Base-by-base conservation (phyloP, 2,113 vertebrate genomes). In the Nansenia antarctica region DNA sequence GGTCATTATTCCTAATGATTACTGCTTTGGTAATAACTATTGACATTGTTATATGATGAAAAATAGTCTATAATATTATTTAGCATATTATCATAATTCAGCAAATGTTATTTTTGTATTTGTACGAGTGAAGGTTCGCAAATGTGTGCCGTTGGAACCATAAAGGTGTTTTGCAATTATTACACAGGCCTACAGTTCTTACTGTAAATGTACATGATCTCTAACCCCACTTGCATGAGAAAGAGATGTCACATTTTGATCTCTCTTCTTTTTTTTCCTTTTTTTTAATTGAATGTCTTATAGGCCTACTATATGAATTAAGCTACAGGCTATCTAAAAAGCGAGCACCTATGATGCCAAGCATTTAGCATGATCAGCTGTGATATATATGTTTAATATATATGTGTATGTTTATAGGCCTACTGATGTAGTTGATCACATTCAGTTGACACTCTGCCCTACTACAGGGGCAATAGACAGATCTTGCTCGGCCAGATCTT, bases 401-500 rank as follows among this genome's bases (percentile, higher is more conserved):
- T n/a, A n/a, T n/a, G n/a, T n/a, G n/a, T n/a, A n/a, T n/a, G n/a
- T n/a, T n/a, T n/a, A n/a, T n/a, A n/a, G n/a, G n/a, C n/a, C n/a
- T n/a, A n/a, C n/a, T n/a, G n/a, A n/a, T n/a, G 45, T 49, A 49
- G 39, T 42, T 49, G 45, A 20, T 49, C 20, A 49, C 45, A 49
- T 49, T 20, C 6, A n/a, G 18, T 49, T 49, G n/a, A n/a, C n/a
- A n/a, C n/a, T n/a, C n/a, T n/a, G n/a, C 18, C 45, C 45, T 49
- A 22, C n/a, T 49, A 8, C 29, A 15, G 78, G n/a, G 57, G 72
- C 79, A n/a, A n/a, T n/a, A n/a, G n/a, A n/a, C n/a, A n/a, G n/a
- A n/a, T n/a, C 74, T 71, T 58, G 62, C 65, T 73, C 65, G 79
- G 85, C n/a, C 32, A 63, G 61, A 63, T 45, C 37, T 42, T 26